These are phyloP conservation scores for Rachycentron canadum DNA, from an alignment of 2,797 vertebrate genomes.

Conservation along the genomic window DNA sequence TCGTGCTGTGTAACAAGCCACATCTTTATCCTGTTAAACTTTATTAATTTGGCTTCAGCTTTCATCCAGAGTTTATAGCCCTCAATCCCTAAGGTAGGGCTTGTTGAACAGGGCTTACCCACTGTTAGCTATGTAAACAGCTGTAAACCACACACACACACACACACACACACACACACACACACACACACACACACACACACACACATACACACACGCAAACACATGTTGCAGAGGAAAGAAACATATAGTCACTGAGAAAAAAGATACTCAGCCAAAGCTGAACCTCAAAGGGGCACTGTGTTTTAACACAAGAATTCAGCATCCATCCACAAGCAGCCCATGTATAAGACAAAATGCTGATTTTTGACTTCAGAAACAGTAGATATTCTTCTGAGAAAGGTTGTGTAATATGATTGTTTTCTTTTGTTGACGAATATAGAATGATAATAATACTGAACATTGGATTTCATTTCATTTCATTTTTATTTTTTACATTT, in stretches of 20 bases:
- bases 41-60: conserved; percentile 81
- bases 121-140: conserved; percentile 76
- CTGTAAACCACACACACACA: conserved; percentile 69
- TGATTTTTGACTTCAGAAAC: background rate
- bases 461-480: background rate
- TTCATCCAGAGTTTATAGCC: conserved; percentile 76
- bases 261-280: conserved; percentile 13
- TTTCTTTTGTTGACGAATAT: background rate
- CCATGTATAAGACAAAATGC: background rate
- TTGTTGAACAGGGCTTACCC: conserved; percentile 69
- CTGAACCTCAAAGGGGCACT: conserved; percentile 17
- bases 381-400: background rate
- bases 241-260: conserved; percentile 16
- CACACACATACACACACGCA: background rate
- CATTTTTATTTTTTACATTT: too few relatives aligned
- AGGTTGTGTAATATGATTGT: too few relatives aligned
- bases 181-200: conserved; percentile 2
- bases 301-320: conserved; percentile 5
- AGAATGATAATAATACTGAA: background rate
- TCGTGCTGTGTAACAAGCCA: conserved; percentile 62
- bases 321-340: background rate
- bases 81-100: conserved; percentile 53
- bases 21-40: conserved; percentile 78
- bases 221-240: conserved; percentile 18
- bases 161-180: conserved; percentile 9